Base-by-base conservation (phyloP, 1,140 invertebrate species). In the Solenopsis fugax region DNA sequence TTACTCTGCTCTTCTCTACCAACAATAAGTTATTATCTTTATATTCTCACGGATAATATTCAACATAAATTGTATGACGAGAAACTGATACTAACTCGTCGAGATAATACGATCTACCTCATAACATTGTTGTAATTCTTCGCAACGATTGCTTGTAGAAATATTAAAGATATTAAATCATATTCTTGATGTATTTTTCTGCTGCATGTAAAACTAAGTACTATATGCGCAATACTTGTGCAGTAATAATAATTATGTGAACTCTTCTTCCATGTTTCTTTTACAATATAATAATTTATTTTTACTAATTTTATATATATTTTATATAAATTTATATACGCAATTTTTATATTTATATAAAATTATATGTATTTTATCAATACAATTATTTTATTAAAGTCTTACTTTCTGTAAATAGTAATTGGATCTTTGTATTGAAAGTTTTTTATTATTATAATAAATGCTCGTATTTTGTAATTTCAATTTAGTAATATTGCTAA, bases 21-120 rank as follows among this genome's bases (percentile, higher is more conserved):
- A 29, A 29, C 29, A 29, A 29, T 29, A 84, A 73, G 54, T 84
- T 73, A 82, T 82, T 73, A 75, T 84, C 69, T 75, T 84, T 62
- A 62, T 62, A 60, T 73, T 48, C 56, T 48, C 41, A 18, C 60
- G 21, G 41, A 84, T 60, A 24, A 75, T 84, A 50, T n/a, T 60
- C 41, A n/a, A 60, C 24, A 45, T 73, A 60, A 45, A 73, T 75
- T 60, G 45, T 48, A 21, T 24, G 69, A 73, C 21, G 54, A 84
- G 29, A 75, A 82, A 84, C 29, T 29, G 41, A 82, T 73, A 45
- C 7, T 24, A 60, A 62, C 54, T 24, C 41, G 10, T 29, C 9
- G 24, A 60, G 29, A 73, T 73, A 73, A 72, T 29, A 58, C 18
- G 24, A 37, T 18, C 29, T 75, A 24, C 6, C 24, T 3, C 2